Percentiles rank a stretch among this genome's conserved stretches.
Conservation (phyloP, 2,797 vertebrate genomes). For the Centropyge bicolor region DNA sequence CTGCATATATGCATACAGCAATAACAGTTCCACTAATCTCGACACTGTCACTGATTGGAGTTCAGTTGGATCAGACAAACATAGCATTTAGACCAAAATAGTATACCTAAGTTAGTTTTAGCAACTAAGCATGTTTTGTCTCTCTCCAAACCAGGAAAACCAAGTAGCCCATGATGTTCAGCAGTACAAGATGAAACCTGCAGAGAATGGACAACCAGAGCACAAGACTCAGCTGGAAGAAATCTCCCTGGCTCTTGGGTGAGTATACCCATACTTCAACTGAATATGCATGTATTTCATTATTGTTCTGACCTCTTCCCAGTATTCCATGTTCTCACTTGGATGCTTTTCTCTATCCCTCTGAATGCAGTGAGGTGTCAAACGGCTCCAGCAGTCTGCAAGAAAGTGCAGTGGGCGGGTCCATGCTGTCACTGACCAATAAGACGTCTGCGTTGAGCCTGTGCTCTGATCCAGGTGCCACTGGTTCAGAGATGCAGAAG, state of each 20-base stretch:
- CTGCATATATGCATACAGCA: neutral
- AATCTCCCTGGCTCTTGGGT: slow-evolving; percentile 93
- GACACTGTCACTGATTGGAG: neutral
- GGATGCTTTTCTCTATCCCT: neutral
- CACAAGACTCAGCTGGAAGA: slow-evolving; percentile 93
- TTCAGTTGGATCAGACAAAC: neutral
- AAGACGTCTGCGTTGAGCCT: slow-evolving; percentile 92
- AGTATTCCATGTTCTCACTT: slow-evolving; percentile 7
- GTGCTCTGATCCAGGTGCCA: slow-evolving; percentile 88
- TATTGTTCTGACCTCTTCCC: neutral
- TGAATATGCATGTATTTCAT: neutral
- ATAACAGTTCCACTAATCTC: neutral
- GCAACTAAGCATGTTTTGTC: slow-evolving; percentile 21
- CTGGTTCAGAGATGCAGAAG: slow-evolving; percentile 91
- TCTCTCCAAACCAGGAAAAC: slow-evolving; percentile 86
- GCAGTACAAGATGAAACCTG: slow-evolving; percentile 92
- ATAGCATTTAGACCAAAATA: neutral
- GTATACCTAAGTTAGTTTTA: neutral
- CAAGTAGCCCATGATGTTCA: slow-evolving; percentile 93
- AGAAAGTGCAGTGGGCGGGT: slow-evolving; percentile 84
- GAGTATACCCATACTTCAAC: slow-evolving; percentile 37
- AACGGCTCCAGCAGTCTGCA: slow-evolving; percentile 92
- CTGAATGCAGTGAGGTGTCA: slow-evolving; percentile 88
- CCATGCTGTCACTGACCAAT: slow-evolving; percentile 91
- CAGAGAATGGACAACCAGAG: slow-evolving; percentile 95